Conservation (phyloP, 2,888 invertebrate genomes). For the Drosophila suboccidentalis region DNA sequence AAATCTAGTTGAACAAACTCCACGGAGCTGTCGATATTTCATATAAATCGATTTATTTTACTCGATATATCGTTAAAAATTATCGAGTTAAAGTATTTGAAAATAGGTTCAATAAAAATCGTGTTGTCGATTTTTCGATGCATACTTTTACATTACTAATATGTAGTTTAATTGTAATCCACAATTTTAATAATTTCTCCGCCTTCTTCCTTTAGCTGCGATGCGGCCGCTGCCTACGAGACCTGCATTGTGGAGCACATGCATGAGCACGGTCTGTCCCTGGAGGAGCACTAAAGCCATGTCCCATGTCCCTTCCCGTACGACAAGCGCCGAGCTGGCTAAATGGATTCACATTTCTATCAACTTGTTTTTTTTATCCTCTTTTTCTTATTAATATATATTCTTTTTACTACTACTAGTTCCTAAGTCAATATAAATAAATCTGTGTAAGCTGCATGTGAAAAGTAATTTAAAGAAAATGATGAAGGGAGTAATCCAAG, state of each 20-base stretch:
- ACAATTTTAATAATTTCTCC: background rate
- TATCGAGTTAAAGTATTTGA: no score
- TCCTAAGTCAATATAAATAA: conserved; percentile 26
- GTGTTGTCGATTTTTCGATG: no score
- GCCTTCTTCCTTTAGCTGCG: conserved; percentile 65
- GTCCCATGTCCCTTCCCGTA: conserved; percentile 1
- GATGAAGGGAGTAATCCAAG: background rate
- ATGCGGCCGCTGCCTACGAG: conserved; percentile 78
- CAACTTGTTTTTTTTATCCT: conserved; percentile 1
- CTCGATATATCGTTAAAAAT: no score
- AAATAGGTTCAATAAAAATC: no score
- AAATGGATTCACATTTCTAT: conserved; percentile 24
- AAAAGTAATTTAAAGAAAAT: background rate
- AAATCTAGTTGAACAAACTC: no score
- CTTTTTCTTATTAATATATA: conserved; percentile 9
- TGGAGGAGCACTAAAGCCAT: conserved; percentile 28
- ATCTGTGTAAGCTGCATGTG: conserved; percentile 18
- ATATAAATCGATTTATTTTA: no score
- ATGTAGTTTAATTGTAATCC: background rate
- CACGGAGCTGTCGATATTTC: no score
- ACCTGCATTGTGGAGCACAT: conserved; percentile 71
- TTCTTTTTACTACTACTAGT: conserved; percentile 18
- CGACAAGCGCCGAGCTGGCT: conserved; percentile 55
- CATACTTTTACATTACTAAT: no score
- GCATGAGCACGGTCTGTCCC: conserved; percentile 66